Evolutionary conservation across 2,888 invertebrate species (phyloP).

Genomic region (Drosophila koepferae): DNA sequence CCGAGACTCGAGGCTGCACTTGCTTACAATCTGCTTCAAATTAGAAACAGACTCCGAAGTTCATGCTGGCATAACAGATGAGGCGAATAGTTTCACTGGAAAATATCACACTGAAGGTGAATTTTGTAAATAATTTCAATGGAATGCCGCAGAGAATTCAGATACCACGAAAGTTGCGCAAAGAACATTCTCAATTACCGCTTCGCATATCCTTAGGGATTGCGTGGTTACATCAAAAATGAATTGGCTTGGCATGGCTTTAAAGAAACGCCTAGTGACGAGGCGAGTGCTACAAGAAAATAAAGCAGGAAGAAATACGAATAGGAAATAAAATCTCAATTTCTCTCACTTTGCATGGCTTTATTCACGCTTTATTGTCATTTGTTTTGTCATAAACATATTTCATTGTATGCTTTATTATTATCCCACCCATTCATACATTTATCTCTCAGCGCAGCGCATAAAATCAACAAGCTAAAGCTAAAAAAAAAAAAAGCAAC

Average conservation of each 20-base stretch:
- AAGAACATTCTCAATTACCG: neutral
- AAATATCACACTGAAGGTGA: slow-evolving; percentile 23
- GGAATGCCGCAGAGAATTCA: slow-evolving; percentile 1
- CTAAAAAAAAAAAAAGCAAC: slow-evolving; percentile 13
- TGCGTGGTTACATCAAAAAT: neutral
- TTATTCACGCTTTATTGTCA: slow-evolving; percentile 70
- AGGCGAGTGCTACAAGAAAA: slow-evolving; percentile 1
- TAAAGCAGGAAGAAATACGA: neutral
- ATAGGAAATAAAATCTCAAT: slow-evolving; percentile 35
- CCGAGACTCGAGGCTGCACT: slow-evolving; percentile 40
- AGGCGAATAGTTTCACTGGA: slow-evolving; percentile 17
- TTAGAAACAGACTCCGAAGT: slow-evolving; percentile 30
- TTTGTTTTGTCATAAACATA: slow-evolving; percentile 75
- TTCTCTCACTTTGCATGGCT: slow-evolving; percentile 56
- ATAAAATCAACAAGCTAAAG: slow-evolving; percentile 29
- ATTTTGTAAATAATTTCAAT: slow-evolving; percentile 1
- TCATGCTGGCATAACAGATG: slow-evolving; percentile 26
- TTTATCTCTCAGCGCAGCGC: slow-evolving; percentile 49
- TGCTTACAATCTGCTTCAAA: slow-evolving; percentile 56
- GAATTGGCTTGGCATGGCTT: neutral
- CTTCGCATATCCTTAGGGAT: neutral
- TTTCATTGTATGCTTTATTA: slow-evolving; percentile 61
- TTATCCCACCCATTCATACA: slow-evolving; percentile 63
- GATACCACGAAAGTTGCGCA: neutral
- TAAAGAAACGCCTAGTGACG: slow-evolving; percentile 11